These are phyloP conservation scores for Chrysemys picta DNA, from an alignment of 2,113 vertebrate genomes.

Conservation along the genomic window DNA sequence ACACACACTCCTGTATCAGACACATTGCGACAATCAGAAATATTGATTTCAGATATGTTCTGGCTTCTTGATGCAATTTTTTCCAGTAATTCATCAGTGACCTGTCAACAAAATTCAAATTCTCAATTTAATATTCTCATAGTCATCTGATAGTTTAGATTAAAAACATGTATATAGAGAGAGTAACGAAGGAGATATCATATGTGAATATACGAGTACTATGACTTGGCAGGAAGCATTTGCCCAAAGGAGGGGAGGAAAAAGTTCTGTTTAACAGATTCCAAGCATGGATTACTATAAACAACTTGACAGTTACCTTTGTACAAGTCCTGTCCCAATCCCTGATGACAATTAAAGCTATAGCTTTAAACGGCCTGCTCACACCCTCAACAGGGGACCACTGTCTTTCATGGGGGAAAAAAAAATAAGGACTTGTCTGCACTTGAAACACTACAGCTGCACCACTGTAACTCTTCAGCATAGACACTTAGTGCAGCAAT, in stretches of 20 bases:
- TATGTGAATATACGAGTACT: neutral
- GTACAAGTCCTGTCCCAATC: neutral
- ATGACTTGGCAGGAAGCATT: neutral
- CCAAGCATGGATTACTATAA: neutral
- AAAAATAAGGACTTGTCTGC: neutral
- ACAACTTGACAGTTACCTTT: neutral
- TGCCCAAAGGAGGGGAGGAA: neutral
- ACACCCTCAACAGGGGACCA: neutral
- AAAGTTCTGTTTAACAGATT: neutral
- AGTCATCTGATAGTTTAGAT: neutral
- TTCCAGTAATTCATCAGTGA: slow-evolving; percentile 94
- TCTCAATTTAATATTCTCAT: neutral
- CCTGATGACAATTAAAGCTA: neutral
- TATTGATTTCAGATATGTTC: slow-evolving; percentile 97
- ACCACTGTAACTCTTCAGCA: neutral
- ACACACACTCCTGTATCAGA: slow-evolving; percentile 92
- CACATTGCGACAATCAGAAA: slow-evolving; percentile 96
- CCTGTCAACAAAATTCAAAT: slow-evolving; percentile 76
- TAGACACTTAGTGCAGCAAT: neutral
- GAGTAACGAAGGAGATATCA: neutral
- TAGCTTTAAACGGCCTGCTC: neutral
- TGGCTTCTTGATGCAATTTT: slow-evolving; percentile 95
- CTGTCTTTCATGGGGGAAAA: neutral
- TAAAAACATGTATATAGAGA: neutral
- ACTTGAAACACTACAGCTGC: neutral